A percentile compares a stretch with the other conserved stretches of the same genome.
Conservation (phyloP, 2,888 invertebrate genomes). For the Catocala fraxini region DNA sequence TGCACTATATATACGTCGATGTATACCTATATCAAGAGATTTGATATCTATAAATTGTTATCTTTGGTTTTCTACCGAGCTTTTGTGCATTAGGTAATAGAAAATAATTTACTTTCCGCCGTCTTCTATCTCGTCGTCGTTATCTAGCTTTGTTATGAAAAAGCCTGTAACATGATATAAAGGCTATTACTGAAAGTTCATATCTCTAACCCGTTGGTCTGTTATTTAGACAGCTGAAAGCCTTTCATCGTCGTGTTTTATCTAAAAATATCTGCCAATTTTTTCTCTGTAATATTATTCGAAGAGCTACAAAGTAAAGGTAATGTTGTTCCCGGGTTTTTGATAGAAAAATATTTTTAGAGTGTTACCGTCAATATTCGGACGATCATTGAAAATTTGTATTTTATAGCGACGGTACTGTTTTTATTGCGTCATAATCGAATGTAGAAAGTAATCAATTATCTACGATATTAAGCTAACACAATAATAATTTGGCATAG, state of each 20-base stretch:
- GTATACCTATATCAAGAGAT: no score
- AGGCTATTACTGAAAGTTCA: slow-evolving; percentile 35
- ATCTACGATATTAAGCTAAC: no score
- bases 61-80: slow-evolving; percentile 24
- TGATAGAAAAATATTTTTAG: background rate
- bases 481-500: no score
- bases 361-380: background rate
- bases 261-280: slow-evolving; percentile 22
- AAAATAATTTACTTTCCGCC: slow-evolving; percentile 43
- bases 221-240: slow-evolving; percentile 48
- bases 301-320: slow-evolving; percentile 23
- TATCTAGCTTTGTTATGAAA: slow-evolving; percentile 37
- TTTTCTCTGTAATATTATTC: slow-evolving; percentile 13
- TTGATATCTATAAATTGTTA: no score
- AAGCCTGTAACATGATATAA: slow-evolving; percentile 36
- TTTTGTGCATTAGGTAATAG: slow-evolving; percentile 36
- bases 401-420: no score
- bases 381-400: background rate
- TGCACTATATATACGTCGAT: no score
- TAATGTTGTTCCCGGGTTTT: slow-evolving; percentile 22
- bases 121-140: no score
- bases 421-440: no score
- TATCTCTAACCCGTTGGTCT: slow-evolving; percentile 34
- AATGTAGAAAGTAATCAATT: no score
- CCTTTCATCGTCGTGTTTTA: slow-evolving; percentile 29